These are phyloP conservation scores for Chymomyza fuscimana DNA, from an alignment of 2,888 invertebrate genomes.

Conservation along the genomic window DNA sequence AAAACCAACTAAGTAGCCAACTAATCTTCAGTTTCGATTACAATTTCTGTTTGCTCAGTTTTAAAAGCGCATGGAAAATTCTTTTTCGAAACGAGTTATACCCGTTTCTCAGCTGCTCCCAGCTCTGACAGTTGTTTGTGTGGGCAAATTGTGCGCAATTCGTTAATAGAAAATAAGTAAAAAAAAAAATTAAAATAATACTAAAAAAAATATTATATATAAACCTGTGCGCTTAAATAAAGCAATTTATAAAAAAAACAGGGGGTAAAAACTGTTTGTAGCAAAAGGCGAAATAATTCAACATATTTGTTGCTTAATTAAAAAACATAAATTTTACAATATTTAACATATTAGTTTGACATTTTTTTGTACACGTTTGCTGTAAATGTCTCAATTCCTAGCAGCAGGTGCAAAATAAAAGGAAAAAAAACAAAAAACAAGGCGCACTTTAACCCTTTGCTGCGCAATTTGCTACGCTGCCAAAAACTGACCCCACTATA, in stretches of 20 bases:
- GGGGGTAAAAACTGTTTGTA: constrained; percentile 24
- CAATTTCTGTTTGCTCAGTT: constrained; percentile 8
- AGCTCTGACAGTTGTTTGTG: constrained; percentile 34
- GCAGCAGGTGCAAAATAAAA: constrained; percentile 60
- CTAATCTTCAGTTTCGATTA: constrained; percentile 51
- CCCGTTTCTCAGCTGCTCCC: constrained; percentile 54
- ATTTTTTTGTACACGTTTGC: constrained; percentile 41
- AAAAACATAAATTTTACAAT: constrained; percentile 57
- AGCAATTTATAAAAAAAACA: constrained; percentile 12
- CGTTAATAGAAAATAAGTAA: constrained; percentile 21
- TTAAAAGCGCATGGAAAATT: constrained; percentile 57
- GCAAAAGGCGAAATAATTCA: constrained; percentile 35
- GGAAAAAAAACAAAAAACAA: constrained; percentile 42
- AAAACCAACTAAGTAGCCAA: constrained; percentile 19
- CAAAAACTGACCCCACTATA: constrained; percentile 58
- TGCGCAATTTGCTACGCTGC: constrained; percentile 59
- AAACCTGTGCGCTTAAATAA: neutral
- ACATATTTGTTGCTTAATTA: constrained; percentile 60
- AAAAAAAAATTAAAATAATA: constrained; percentile 3
- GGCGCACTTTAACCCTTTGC: constrained; percentile 41
- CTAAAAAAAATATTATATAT: constrained; percentile 2
- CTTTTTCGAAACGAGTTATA: constrained; percentile 67
- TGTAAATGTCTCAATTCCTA: constrained; percentile 62
- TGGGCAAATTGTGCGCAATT: constrained; percentile 32
- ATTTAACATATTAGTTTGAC: constrained; percentile 64